Base-by-base conservation (phyloP, 1,140 invertebrate species). In the Aphelinus atriplicis region DNA sequence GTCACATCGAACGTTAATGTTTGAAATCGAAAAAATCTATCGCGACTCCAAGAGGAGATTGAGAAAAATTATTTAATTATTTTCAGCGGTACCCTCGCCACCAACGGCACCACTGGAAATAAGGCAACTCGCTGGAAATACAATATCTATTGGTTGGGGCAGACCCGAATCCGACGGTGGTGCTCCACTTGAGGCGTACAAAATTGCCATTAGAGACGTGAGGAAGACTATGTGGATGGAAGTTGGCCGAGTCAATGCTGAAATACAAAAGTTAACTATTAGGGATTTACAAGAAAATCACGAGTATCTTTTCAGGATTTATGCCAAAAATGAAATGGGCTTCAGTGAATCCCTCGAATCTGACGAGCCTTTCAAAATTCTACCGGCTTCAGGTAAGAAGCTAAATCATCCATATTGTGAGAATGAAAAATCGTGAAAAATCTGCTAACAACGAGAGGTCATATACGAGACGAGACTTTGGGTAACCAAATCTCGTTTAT, bases 151-250 rank as follows among this genome's bases (percentile, higher is more conserved):
- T 80, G 96, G 95, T 87, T 98, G 96, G 96, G 95, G 96, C 70
- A 92, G 93, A 74, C 97, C 97, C 5, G 96, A 98, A 88, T 94
- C 92, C 79, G 97, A 99, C 87, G 97, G 97, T 61, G 97, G 96
- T 62, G 93, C 96, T 53, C 95, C 96, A 9, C 89, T 98, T 60
- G 91, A 95, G 79, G 94, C 94, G 45, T 99, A 99, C 85, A 96
- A 96, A 80, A 94, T 98, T 78, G 96, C 96, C 7, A 95, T 98
- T 69, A 91, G 95, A 80, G 98, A 99, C 83, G 90, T 92, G 56
- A 94, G 93, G 82, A 96, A 96, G 83, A 97, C 95, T 3, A 97
- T 97, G 95, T 98, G 96, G 96, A 97, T 97, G 90, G 95, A 97
- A 91, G 95, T 97, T 63, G 96, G 95, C 10, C 92, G 94, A 81